Conservation (phyloP, 2,888 invertebrate species). For the Deroplatys truncata region DNA sequence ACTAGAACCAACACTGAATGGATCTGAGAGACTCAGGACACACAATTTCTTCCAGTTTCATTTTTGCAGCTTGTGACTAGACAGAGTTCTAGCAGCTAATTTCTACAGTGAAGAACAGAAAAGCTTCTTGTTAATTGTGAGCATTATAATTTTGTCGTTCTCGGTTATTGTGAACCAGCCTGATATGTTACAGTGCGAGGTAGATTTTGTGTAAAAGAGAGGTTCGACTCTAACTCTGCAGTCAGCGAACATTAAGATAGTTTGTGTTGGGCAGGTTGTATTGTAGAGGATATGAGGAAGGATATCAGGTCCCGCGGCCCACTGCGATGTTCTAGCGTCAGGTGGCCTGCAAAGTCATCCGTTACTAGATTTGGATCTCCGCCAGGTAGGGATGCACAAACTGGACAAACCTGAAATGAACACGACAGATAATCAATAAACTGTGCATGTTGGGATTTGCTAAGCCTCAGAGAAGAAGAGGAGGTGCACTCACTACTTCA, state of each 20-base stretch:
- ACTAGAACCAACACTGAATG: too few relatives aligned
- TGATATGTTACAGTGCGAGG: too few relatives aligned
- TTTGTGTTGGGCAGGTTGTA: conserved; percentile 31
- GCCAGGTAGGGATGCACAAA: conserved; percentile 94
- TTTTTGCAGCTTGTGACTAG: too few relatives aligned
- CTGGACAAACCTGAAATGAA: conserved; percentile 81
- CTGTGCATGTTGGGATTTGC: not conserved
- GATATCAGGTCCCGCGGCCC: conserved; percentile 83
- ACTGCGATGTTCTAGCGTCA: conserved; percentile 88
- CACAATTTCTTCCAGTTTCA: too few relatives aligned
- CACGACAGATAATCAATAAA: conserved; percentile 20
- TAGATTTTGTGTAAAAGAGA: not conserved
- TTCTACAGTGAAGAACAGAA: too few relatives aligned
- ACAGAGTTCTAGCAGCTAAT: too few relatives aligned
- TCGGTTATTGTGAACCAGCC: too few relatives aligned
- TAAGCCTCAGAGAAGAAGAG: not conserved
- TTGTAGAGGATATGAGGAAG: conserved; percentile 72
- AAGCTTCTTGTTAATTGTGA: too few relatives aligned
- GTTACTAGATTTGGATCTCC: conserved; percentile 97
- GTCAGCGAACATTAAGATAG: not conserved
- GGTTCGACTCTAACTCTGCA: not conserved
- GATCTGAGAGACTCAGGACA: too few relatives aligned
- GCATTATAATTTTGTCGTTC: too few relatives aligned
- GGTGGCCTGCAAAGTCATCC: conserved; percentile 95
- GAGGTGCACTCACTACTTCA: conserved; percentile 70